Percentiles rank a stretch among this genome's conserved stretches.
Conservation (phyloP, 2,797 vertebrate genomes). For the Gobio occitaniae region DNA sequence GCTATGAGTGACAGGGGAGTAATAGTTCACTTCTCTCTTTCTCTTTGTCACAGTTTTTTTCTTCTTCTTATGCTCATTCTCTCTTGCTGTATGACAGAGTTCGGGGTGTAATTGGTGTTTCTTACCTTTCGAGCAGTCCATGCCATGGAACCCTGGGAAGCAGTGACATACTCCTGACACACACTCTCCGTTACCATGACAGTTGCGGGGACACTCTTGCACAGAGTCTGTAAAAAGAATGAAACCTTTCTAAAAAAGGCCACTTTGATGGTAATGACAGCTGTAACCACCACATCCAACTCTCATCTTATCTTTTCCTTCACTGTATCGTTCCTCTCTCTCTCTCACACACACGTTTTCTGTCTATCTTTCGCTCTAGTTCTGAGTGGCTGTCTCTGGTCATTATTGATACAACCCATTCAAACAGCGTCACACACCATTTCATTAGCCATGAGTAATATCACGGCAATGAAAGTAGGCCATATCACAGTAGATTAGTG, state of each 20-base stretch:
- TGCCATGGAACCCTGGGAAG: constrained; percentile 98
- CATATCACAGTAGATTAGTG: constrained; percentile 59
- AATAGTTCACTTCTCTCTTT: neutral
- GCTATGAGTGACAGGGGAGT: constrained; percentile 4
- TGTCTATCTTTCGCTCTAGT: constrained; percentile 24
- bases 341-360: constrained; percentile 18
- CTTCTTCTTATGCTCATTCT: neutral
- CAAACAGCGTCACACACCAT: constrained; percentile 56
- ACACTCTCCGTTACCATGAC: constrained; percentile 97
- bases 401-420: constrained; percentile 63
- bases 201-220: constrained; percentile 97
- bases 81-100: constrained; percentile 6
- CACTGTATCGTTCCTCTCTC: neutral
- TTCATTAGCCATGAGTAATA: constrained; percentile 62
- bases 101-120: constrained; percentile 51
- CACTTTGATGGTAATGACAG: constrained; percentile 45
- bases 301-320: constrained; percentile 13
- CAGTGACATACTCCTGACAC: constrained; percentile 97
- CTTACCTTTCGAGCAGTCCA: constrained; percentile 98
- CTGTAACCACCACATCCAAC: constrained; percentile 32
- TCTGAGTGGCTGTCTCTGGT: constrained; percentile 48
- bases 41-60: constrained; percentile 4
- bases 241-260: constrained; percentile 37
- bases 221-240: constrained; percentile 88
- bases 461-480: constrained; percentile 51